Conservation (phyloP, 2,113 vertebrate species). For the Blennius ocellaris region DNA sequence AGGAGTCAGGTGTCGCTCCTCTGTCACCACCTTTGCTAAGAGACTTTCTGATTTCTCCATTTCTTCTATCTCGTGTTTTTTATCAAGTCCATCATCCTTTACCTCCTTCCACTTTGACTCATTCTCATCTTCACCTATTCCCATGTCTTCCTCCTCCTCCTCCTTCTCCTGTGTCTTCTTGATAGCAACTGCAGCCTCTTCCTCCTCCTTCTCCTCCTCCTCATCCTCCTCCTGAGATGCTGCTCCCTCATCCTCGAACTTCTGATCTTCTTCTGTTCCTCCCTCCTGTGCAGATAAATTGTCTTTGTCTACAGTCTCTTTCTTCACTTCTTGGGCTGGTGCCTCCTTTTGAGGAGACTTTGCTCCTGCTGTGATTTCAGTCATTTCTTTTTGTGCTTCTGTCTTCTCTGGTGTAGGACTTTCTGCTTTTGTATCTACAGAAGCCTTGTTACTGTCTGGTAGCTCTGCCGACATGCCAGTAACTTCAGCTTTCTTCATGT, state of each 20-base stretch:
- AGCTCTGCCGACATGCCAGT: constrained; percentile 64
- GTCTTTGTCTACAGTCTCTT: constrained; percentile 69
- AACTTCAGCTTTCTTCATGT: constrained; percentile 85
- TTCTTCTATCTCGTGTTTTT: constrained; percentile 86
- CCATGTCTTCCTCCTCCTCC: constrained; percentile 80
- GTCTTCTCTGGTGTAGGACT: constrained; percentile 47
- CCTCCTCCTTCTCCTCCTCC: constrained; percentile 67
- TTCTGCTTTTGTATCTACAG: constrained; percentile 47
- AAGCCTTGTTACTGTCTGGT: constrained; percentile 29
- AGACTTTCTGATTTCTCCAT: constrained; percentile 80
- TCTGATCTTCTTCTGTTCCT: constrained; percentile 72
- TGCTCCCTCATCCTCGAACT: constrained; percentile 80
- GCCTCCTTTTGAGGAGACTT: constrained; percentile 68
- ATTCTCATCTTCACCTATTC: constrained; percentile 79
- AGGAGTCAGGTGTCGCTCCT: constrained; percentile 73
- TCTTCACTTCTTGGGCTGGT: constrained; percentile 57
- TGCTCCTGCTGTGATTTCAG: constrained; percentile 49
- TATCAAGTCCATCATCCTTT: constrained; percentile 81
- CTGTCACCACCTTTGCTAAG: constrained; percentile 51
- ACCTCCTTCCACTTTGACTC: constrained; percentile 72
- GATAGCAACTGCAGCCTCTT: constrained; percentile 46
- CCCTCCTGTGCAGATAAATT: constrained; percentile 54
- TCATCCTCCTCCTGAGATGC: constrained; percentile 80
- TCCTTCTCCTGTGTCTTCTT: constrained; percentile 49
- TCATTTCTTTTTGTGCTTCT: constrained; percentile 45